Evolutionary conservation across 2,888 invertebrate species (phyloP).

Genomic region (Osmoderma eremita): DNA sequence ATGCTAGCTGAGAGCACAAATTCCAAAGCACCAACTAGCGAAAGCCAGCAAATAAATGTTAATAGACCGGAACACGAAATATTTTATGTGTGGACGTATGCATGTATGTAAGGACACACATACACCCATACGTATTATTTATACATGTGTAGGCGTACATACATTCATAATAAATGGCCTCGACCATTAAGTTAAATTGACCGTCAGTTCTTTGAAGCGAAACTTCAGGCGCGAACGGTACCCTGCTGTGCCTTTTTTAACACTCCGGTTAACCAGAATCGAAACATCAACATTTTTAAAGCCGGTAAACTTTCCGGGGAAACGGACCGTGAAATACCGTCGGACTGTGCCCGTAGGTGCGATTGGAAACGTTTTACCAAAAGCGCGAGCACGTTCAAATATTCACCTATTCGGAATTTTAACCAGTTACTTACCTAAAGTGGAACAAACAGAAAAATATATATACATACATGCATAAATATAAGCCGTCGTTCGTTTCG

Average conservation of each 20-base stretch:
- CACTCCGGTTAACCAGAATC: conserved; percentile 9
- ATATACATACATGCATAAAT: conserved; percentile 5
- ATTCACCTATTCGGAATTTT: conserved; percentile 31
- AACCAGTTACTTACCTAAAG: conserved; percentile 30
- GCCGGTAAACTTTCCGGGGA: conserved; percentile 6
- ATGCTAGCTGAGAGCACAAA: too few relatives aligned
- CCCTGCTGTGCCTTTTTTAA: conserved; percentile 4
- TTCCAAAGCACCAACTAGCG: too few relatives aligned
- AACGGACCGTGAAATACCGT: conserved; percentile 20
- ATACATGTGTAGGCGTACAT: background rate
- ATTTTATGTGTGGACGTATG: too few relatives aligned
- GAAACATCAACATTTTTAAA: conserved; percentile 32
- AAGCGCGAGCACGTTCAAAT: conserved; percentile 12
- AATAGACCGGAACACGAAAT: too few relatives aligned
- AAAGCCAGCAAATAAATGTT: too few relatives aligned
- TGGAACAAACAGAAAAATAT: conserved; percentile 19
- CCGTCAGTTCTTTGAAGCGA: background rate
- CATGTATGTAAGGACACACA: too few relatives aligned
- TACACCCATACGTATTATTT: too few relatives aligned
- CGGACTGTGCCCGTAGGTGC: background rate
- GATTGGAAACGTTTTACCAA: conserved; percentile 12
- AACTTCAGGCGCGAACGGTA: background rate
- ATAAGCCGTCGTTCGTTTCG: too few relatives aligned
- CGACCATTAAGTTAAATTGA: conserved; percentile 19
- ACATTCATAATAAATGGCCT: background rate